Conservation (phyloP, 2,888 invertebrate genomes). For the Druceiella hillmani region DNA sequence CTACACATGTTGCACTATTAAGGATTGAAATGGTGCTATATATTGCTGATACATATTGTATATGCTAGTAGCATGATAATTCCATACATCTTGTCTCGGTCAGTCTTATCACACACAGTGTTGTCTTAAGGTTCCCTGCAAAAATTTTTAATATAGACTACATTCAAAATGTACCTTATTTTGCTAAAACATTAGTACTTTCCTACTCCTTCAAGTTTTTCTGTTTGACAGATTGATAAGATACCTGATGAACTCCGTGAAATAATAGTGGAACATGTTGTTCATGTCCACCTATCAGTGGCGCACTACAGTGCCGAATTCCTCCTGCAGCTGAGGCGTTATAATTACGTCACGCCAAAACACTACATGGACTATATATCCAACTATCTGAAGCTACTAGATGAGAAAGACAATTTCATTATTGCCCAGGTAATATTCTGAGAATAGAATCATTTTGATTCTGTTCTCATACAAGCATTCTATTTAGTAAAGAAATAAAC, state of each 20-base stretch:
- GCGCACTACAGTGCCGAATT: conserved; percentile 69
- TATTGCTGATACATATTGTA: too few relatives aligned
- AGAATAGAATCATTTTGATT: conserved; percentile 7
- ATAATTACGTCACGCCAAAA: conserved; percentile 87
- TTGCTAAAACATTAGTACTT: too few relatives aligned
- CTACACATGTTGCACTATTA: too few relatives aligned
- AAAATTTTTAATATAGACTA: too few relatives aligned
- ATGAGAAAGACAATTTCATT: conserved; percentile 62
- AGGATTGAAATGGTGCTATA: too few relatives aligned
- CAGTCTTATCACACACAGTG: too few relatives aligned
- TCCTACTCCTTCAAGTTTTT: background rate
- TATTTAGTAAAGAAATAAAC: background rate
- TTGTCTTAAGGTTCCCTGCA: too few relatives aligned
- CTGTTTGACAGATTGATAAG: conserved; percentile 48
- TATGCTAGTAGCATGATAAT: too few relatives aligned
- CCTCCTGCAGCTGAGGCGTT: conserved; percentile 64
- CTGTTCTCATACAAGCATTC: conserved; percentile 3
- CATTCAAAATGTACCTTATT: too few relatives aligned
- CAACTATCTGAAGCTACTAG: conserved; percentile 69
- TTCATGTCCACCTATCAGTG: conserved; percentile 77
- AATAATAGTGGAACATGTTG: conserved; percentile 75
- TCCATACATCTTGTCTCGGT: too few relatives aligned
- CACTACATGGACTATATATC: conserved; percentile 86
- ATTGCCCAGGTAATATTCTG: conserved; percentile 41
- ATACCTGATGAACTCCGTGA: conserved; percentile 64